Evolutionary conservation across 2,888 invertebrate genomes (phyloP).

Genomic region (Allolobophora icterica): DNA sequence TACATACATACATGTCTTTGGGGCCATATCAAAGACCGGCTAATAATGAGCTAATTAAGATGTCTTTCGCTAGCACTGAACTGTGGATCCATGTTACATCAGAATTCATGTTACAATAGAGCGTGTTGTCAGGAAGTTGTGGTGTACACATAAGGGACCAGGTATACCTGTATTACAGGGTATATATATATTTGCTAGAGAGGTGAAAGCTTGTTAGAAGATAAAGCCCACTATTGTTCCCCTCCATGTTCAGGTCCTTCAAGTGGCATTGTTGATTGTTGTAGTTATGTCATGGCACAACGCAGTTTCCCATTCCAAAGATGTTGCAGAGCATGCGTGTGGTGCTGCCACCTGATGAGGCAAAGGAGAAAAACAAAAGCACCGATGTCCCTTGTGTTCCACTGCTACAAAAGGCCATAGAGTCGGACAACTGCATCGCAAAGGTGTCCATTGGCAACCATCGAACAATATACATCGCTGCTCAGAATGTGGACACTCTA

Average conservation of each 20-base stretch:
- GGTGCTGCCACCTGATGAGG: background rate
- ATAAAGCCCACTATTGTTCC: background rate
- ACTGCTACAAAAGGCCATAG: background rate
- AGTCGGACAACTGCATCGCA: background rate
- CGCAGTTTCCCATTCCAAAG: background rate
- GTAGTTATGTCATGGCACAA: slow-evolving; percentile 11
- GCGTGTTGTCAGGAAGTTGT: too few species aligned
- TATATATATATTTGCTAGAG: too few species aligned
- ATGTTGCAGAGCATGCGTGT: slow-evolving; percentile 19
- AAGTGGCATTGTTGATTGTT: background rate
- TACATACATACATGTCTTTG: too few species aligned
- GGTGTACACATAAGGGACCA: too few species aligned
- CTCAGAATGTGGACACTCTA: background rate
- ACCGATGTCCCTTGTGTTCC: background rate
- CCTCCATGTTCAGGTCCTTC: background rate
- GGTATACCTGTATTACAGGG: too few species aligned
- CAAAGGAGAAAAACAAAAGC: background rate
- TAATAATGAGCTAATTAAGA: too few species aligned
- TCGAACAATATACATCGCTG: slow-evolving; percentile 19
- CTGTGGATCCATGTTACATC: too few species aligned
- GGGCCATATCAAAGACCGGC: too few species aligned
- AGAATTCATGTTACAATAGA: too few species aligned
- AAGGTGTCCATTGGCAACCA: background rate
- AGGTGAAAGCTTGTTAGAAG: too few species aligned
- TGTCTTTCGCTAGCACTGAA: too few species aligned